phyloP scores from a whole-genome alignment of 2,113 vertebrate species.

The Campylomormyrus tamandua region DNA sequence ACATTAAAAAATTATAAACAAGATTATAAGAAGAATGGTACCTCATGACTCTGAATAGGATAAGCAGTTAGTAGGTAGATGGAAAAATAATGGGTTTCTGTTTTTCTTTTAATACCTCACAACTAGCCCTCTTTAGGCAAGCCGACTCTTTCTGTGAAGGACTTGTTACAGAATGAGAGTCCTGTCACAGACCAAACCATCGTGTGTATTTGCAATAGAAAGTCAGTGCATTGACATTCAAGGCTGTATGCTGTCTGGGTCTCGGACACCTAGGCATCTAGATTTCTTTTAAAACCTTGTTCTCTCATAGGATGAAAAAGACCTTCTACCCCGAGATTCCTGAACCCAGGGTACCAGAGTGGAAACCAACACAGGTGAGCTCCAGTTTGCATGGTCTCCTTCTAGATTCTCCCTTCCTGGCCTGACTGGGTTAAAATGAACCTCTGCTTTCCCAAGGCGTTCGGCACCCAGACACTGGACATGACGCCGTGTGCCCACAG shows the following conservation, averaged over 20 bases:
- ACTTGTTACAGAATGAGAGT: not conserved
- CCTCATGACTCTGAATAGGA: not conserved
- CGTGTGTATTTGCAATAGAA: not conserved
- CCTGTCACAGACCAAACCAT: not conserved
- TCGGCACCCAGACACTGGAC: conserved; percentile 51
- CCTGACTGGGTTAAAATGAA: not conserved
- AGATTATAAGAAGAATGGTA: not conserved
- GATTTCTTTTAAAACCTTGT: not conserved
- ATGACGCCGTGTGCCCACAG: conserved; percentile 81
- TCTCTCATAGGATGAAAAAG: conserved; percentile 52
- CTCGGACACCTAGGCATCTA: not conserved
- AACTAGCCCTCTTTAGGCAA: not conserved
- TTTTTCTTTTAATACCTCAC: not conserved
- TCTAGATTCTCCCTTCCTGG: not conserved
- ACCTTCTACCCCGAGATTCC: conserved; percentile 62
- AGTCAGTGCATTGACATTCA: not conserved
- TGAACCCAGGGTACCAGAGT: conserved; percentile 55
- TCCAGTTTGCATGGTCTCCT: not conserved
- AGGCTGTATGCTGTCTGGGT: not conserved
- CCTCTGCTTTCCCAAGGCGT: not conserved
- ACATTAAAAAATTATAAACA: not conserved
- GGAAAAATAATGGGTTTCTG: not conserved
- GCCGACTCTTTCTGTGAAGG: not conserved
- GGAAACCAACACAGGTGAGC: conserved; percentile 49
- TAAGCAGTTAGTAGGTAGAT: not conserved